These are phyloP conservation scores for Platycheirus rosarum DNA, from an alignment of 2,888 invertebrate genomes.

Conservation along the genomic window DNA sequence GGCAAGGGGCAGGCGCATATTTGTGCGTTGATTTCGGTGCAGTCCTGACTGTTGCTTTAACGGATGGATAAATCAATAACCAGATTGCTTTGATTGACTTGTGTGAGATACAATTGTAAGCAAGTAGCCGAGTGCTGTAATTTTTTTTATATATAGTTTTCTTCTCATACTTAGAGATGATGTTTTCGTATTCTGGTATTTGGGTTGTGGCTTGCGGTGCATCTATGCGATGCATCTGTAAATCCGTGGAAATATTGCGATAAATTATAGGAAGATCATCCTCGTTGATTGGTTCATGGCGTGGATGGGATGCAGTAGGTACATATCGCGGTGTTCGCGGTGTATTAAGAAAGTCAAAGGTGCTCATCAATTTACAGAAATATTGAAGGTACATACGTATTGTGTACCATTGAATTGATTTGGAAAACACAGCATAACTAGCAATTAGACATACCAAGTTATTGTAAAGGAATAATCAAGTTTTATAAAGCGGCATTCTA, in stretches of 20 bases:
- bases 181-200: conserved; percentile 9
- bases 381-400: too few relatives aligned
- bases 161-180: conserved; percentile 6
- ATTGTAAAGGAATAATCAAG: too few relatives aligned
- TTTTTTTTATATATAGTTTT: not conserved
- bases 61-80: conserved; percentile 71
- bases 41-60: conserved; percentile 24
- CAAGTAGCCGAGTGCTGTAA: conserved; percentile 6
- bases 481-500: too few relatives aligned
- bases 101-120: conserved; percentile 60
- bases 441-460: too few relatives aligned
- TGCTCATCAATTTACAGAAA: not conserved
- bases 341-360: not conserved
- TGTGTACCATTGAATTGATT: too few relatives aligned
- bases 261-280: conserved; percentile 57
- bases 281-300: conserved; percentile 45
- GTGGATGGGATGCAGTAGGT: not conserved
- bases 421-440: not conserved
- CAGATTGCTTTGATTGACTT: conserved; percentile 70
- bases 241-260: conserved; percentile 30
- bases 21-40: conserved; percentile 56
- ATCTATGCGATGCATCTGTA: conserved; percentile 19
- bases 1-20: conserved; percentile 34
- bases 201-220: not conserved
- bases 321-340: not conserved